A percentile compares a stretch with the other conserved stretches of the same genome.
phyloP scores from a whole-genome alignment of 2,888 invertebrate species.

The Leptinotarsa peninsularis region DNA sequence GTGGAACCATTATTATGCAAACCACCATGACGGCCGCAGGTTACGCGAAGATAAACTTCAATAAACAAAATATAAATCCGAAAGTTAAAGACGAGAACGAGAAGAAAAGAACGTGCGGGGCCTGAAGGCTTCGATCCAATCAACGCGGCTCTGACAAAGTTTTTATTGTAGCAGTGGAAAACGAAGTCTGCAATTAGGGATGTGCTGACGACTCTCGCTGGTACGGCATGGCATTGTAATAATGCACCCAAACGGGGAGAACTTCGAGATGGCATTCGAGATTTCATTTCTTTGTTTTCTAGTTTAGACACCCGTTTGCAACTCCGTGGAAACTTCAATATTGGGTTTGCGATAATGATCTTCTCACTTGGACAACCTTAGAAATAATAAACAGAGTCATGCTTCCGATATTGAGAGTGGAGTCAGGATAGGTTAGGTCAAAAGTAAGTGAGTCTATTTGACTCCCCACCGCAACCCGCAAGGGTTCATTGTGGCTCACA shows the following conservation, averaged over 20 bases:
- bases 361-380: background rate
- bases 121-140: constrained; percentile 56
- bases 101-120: constrained; percentile 32
- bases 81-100: constrained; percentile 31
- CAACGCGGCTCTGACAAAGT: constrained; percentile 56
- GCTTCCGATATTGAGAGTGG: background rate
- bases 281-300: constrained; percentile 4
- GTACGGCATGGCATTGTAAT: constrained; percentile 9
- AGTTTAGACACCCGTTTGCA: background rate
- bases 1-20: constrained; percentile 24
- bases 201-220: constrained; percentile 38
- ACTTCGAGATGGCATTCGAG: constrained; percentile 2
- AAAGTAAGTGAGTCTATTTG: too few relatives aligned
- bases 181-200: constrained; percentile 54
- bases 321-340: background rate
- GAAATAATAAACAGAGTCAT: background rate
- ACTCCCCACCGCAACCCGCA: too few relatives aligned
- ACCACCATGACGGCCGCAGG: constrained; percentile 27
- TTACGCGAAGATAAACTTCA: constrained; percentile 31
- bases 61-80: constrained; percentile 39
- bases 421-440: too few relatives aligned
- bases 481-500: too few relatives aligned
- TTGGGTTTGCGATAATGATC: constrained; percentile 9
- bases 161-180: constrained; percentile 57
- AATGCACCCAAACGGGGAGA: constrained; percentile 9